Percentiles rank a stretch among this genome's conserved stretches.
phyloP scores from a whole-genome alignment of 2,113 vertebrate species.

The Pavo muticus region DNA sequence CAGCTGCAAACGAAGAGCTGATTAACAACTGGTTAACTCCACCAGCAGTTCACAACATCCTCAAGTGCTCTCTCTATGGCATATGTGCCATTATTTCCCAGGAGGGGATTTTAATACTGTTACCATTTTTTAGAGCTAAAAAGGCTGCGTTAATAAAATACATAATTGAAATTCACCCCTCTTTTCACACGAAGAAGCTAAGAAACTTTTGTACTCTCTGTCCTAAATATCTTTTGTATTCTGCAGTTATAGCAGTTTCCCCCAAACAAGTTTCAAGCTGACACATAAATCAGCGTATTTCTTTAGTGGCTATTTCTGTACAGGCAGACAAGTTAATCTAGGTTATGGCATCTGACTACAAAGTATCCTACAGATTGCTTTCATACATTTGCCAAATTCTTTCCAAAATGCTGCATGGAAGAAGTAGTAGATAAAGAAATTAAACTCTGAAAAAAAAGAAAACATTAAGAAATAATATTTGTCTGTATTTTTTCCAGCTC shows the following conservation, averaged over 20 bases:
- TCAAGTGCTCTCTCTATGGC: not conserved
- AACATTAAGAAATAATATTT: not conserved
- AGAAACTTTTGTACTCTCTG: not conserved
- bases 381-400: conserved; percentile 16
- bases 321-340: conserved; percentile 8
- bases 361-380: not conserved
- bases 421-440: conserved; percentile 14
- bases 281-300: conserved; percentile 1
- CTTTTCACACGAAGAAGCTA: not conserved
- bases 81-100: conserved; percentile 43
- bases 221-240: conserved; percentile 20
- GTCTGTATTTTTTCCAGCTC: not conserved
- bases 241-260: not conserved
- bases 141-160: conserved; percentile 23
- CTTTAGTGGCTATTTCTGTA: not conserved
- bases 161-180: conserved; percentile 10
- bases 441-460: not conserved
- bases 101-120: conserved; percentile 4
- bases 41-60: not conserved
- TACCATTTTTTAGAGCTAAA: conserved; percentile 29
- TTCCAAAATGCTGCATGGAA: not conserved
- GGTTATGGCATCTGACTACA: not conserved
- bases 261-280: not conserved
- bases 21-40: conserved; percentile 42
- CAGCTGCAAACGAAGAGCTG: not conserved